These are phyloP conservation scores for Oplegnathus fasciatus DNA, from an alignment of 2,113 vertebrate species.

Conservation along the genomic window DNA sequence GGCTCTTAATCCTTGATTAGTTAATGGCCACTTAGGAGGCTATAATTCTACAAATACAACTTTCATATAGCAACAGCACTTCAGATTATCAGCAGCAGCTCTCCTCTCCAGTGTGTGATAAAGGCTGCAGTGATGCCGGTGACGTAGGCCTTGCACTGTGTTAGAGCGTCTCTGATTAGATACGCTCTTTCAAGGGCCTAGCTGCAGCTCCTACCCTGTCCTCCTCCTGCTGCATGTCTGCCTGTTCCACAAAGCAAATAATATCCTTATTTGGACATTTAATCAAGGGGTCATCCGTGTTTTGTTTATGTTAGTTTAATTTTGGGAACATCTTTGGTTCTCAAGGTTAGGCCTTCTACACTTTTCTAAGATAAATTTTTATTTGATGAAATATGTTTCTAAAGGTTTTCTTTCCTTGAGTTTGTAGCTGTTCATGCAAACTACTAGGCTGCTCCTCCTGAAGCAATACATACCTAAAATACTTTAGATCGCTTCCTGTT, in stretches of 20 bases:
- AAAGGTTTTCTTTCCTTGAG: not conserved
- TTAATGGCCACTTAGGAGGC: slow-evolving; percentile 27
- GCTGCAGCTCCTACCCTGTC: not conserved
- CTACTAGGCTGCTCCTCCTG: not conserved
- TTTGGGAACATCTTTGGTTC: not conserved
- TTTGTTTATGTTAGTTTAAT: not conserved
- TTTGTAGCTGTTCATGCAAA: not conserved
- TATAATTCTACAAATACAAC: not conserved
- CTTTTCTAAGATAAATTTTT: not conserved
- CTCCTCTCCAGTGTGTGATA: slow-evolving; percentile 25
- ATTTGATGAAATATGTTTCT: not conserved
- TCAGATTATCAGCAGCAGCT: slow-evolving; percentile 10
- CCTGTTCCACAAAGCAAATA: slow-evolving; percentile 10
- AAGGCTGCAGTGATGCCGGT: slow-evolving; percentile 41
- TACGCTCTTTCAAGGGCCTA: slow-evolving; percentile 52
- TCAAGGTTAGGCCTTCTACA: not conserved
- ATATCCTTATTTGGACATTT: slow-evolving; percentile 42
- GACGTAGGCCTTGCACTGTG: slow-evolving; percentile 33
- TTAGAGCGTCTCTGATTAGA: slow-evolving; percentile 71
- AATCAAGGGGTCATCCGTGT: not conserved
- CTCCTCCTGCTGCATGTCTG: slow-evolving; percentile 8
- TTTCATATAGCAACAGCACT: slow-evolving; percentile 22
- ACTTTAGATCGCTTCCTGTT: not conserved
- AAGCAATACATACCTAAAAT: not conserved
- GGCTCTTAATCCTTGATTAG: not conserved